Evolutionary conservation across 2,797 vertebrate species (phyloP), one percentile per base, ranked within the genome.

Genomic region (Helarctos malayanus): DNA sequence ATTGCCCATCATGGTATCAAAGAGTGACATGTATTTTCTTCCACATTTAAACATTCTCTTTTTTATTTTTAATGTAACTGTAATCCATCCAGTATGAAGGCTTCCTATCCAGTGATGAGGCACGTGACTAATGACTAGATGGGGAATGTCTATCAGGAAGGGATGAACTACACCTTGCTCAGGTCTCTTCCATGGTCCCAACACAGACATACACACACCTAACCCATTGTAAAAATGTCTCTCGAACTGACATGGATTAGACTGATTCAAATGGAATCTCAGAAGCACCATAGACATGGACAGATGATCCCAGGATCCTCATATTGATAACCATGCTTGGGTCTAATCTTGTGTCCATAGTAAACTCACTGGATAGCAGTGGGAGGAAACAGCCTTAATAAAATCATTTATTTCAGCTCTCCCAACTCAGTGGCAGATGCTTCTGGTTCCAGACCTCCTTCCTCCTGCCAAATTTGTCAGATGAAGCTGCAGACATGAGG

Each of bases 401-500:
- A 59, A 91, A 97, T 61, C 80, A 73, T 92, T 95, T 86, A 68
- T 96, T 97, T 94, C 78, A 54, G 89, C 80, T 95, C 91, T 95
- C 38, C 71, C 57, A 89, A 69, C 59, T 69, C 76, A 59, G 89
- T 59, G 65, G 91, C 96, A 97, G 97, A 96, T 96, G 97, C 93
- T 93, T 85, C 75, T 96, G 59, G 79, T 96, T 95, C 91, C 86
- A 97, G 89, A 93, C 90, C 93, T 92, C 81, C 69, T 88, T 54
- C 78, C 49, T 96, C 69, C 91, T 97, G 97, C 97, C 97, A 96
- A 76, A 95, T 90, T 73, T 94, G 96, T 97, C 95, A 97, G 73
- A 88, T 86, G 63, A 97, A 94, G 80, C 88, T 96, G 80, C 89
- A 92, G 75, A 87, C 32, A 0, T 32, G 76, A 93, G 82, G 93